Evolutionary conservation across 2,797 vertebrate genomes (phyloP).

Genomic region (Pelobates cultripes): DNA sequence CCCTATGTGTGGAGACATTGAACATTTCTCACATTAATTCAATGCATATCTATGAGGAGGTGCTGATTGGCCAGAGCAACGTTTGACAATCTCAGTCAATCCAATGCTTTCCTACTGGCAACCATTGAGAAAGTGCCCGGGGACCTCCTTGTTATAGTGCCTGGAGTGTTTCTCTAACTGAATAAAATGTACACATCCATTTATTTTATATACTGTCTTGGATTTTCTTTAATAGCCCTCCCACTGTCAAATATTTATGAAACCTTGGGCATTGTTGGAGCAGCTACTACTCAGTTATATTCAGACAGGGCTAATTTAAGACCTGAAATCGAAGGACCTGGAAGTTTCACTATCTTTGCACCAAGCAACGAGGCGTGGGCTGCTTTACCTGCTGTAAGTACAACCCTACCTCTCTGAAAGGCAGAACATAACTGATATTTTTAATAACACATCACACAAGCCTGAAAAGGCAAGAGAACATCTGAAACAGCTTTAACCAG

Average conservation of each 20-base stretch:
- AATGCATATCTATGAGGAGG: no score
- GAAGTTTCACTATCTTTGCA: slow-evolving; percentile 95
- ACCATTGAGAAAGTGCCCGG: no score
- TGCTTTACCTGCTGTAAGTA: slow-evolving; percentile 84
- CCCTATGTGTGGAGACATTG: no score
- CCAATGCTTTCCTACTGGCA: no score
- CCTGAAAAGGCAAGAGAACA: slow-evolving; percentile 3
- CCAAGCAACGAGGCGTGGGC: slow-evolving; percentile 96
- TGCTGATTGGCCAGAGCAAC: no score
- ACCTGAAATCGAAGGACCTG: slow-evolving; percentile 90
- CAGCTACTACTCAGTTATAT: slow-evolving; percentile 92
- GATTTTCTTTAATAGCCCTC: slow-evolving; percentile 74
- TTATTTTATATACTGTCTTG: background rate
- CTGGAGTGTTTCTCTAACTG: no score
- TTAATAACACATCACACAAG: background rate
- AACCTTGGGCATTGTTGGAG: slow-evolving; percentile 87
- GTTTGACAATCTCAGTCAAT: no score
- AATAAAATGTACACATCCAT: background rate
- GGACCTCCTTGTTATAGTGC: no score
- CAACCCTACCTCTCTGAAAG: background rate
- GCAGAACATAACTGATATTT: background rate
- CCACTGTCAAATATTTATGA: slow-evolving; percentile 93
- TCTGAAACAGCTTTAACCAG: slow-evolving; percentile 2
- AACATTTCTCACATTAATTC: no score
- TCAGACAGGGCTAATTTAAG: slow-evolving; percentile 86